These are phyloP conservation scores for Thymelicus acteon DNA, from an alignment of 2,888 invertebrate genomes.

Conservation along the genomic window DNA sequence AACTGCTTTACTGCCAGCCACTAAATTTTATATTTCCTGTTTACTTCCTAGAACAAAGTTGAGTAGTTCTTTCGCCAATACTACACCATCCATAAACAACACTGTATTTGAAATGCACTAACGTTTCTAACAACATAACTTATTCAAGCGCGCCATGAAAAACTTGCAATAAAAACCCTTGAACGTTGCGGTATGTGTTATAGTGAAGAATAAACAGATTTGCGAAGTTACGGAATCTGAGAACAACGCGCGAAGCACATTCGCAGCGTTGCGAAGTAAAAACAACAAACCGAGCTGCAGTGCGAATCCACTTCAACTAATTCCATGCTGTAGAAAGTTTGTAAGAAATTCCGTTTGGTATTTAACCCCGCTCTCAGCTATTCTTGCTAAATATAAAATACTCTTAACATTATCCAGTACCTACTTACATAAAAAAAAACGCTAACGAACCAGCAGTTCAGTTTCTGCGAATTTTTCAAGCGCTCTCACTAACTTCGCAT, in stretches of 20 bases:
- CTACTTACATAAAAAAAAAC: conserved; percentile 33
- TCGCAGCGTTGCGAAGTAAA: conserved; percentile 30
- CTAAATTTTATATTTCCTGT: not conserved
- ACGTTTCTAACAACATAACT: conserved; percentile 8
- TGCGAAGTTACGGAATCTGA: conserved; percentile 30
- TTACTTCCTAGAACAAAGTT: not conserved
- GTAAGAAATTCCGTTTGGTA: conserved; percentile 53
- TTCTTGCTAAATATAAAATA: conserved; percentile 55
- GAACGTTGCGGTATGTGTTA: conserved; percentile 21
- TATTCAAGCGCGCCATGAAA: conserved; percentile 14
- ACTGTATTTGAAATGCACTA: conserved; percentile 1
- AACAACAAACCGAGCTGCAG: conserved; percentile 39
- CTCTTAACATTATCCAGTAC: conserved; percentile 42
- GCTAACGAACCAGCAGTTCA: conserved; percentile 34
- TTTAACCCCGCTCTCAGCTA: conserved; percentile 46
- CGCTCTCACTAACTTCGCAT: conserved; percentile 30
- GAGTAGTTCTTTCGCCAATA: not conserved
- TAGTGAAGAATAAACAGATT: conserved; percentile 33
- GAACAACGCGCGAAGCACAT: conserved; percentile 33
- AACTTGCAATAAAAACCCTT: conserved; percentile 16
- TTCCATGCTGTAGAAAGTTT: conserved; percentile 51
- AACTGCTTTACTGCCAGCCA: not conserved
- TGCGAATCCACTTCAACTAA: conserved; percentile 49
- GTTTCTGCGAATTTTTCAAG: conserved; percentile 33
- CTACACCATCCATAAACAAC: conserved; percentile 2